Conservation (phyloP, 1,140 invertebrate genomes). For the Druon quercuslanigerum region DNA sequence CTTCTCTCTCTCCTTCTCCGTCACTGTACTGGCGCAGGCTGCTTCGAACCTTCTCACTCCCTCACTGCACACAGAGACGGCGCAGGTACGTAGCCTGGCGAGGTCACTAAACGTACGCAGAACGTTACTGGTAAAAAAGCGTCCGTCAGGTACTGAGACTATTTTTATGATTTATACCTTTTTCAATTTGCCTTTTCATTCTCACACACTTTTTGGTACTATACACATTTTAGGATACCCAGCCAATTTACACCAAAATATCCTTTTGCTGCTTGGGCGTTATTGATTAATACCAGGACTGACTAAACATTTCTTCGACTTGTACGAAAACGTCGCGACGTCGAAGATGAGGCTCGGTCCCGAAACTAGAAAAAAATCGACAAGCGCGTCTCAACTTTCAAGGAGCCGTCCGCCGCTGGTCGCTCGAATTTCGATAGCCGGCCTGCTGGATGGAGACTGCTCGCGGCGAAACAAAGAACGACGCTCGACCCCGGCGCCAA, state of each 20-base stretch:
- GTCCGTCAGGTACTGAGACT: background rate
- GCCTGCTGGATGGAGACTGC: constrained; percentile 70
- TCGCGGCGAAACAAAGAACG: constrained; percentile 75
- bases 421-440: constrained; percentile 55
- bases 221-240: too few relatives aligned
- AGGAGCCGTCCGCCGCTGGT: constrained; percentile 32
- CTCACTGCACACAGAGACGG: constrained; percentile 24
- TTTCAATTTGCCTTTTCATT: too few relatives aligned
- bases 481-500: constrained; percentile 68
- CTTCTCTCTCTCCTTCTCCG: constrained; percentile 26
- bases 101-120: background rate
- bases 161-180: too few relatives aligned
- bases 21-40: constrained; percentile 25
- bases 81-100: constrained; percentile 1
- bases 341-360: background rate
- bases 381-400: constrained; percentile 38
- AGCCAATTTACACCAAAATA: too few relatives aligned
- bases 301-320: background rate
- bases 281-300: too few relatives aligned
- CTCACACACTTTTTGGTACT: too few relatives aligned
- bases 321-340: background rate
- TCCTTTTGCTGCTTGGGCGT: too few relatives aligned
- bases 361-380: constrained; percentile 7
- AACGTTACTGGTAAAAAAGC: constrained; percentile 13
- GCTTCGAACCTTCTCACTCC: constrained; percentile 34